A percentile compares a stretch with the other conserved stretches of the same genome.
Evolutionary conservation across 2,797 vertebrate species (phyloP).

Genomic region (Potorous gilbertii): DNA sequence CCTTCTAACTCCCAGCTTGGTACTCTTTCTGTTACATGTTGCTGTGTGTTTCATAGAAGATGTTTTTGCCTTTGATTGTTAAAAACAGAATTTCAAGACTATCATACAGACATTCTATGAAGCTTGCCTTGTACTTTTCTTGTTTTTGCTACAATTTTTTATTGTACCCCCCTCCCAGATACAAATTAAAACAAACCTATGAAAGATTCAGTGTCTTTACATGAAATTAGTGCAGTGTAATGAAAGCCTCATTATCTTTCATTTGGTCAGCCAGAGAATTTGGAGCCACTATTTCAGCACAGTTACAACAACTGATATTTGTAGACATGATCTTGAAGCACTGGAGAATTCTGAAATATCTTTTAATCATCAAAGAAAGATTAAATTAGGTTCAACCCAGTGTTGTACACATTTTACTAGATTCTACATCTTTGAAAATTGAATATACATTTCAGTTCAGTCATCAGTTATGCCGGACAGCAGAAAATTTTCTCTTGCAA

Average conservation of each 20-base stretch:
- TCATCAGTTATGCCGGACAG: background rate
- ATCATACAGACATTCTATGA: background rate
- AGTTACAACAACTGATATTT: background rate
- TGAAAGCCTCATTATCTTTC: background rate
- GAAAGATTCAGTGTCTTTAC: background rate
- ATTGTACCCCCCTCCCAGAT: background rate
- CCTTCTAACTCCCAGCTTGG: background rate
- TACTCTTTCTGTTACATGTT: background rate
- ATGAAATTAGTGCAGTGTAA: background rate
- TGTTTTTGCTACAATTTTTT: background rate
- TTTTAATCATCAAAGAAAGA: background rate
- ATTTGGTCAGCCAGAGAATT: background rate
- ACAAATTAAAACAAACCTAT: background rate
- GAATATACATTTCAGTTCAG: background rate
- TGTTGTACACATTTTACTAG: background rate
- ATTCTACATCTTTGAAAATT: background rate
- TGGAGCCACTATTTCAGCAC: background rate
- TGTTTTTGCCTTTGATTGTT: background rate
- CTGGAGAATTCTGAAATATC: background rate
- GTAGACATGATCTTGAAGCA: background rate
- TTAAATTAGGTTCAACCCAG: background rate
- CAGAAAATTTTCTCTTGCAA: background rate
- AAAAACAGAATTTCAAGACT: background rate
- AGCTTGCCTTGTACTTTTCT: background rate
- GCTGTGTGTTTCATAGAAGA: background rate